Percentiles rank a stretch among this genome's conserved stretches.
phyloP scores from a whole-genome alignment of 2,797 vertebrate genomes.

The Cetoscarus ocellatus region DNA sequence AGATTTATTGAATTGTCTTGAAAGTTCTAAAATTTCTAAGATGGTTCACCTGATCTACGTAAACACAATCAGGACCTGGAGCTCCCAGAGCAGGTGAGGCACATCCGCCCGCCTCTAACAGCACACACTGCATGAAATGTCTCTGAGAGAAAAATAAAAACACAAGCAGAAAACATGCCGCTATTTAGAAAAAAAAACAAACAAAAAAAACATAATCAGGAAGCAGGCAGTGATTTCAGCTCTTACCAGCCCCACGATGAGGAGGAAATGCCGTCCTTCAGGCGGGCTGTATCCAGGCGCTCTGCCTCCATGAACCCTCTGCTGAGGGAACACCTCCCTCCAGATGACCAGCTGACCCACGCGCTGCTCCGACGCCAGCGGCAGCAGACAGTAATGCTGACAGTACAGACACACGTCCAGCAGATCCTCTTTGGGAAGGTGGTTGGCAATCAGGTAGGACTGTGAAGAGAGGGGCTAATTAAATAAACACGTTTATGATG shows the following conservation, averaged over 20 bases:
- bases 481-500: background rate
- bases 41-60: conserved; percentile 89
- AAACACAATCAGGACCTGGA: conserved; percentile 94
- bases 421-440: conserved; percentile 94
- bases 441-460: conserved; percentile 95
- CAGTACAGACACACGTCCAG: conserved; percentile 92
- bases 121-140: conserved; percentile 92
- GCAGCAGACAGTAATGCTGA: conserved; percentile 92
- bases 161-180: no score
- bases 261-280: conserved; percentile 91
- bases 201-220: no score
- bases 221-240: no score
- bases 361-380: conserved; percentile 89
- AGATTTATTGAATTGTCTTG: no score
- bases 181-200: no score
- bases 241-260: conserved; percentile 94
- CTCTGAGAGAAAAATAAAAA: conserved; percentile 81
- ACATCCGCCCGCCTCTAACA: conserved; percentile 94
- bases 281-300: conserved; percentile 67
- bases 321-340: conserved; percentile 93
- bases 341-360: conserved; percentile 94
- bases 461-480: conserved; percentile 50
- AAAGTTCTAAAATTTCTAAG: no score
- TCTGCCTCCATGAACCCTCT: conserved; percentile 68
- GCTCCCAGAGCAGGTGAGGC: conserved; percentile 87